Percentiles rank a stretch among this genome's conserved stretches.
Conservation (phyloP, 2,113 vertebrate genomes). For the pig (Sus scrofa) region DNA sequence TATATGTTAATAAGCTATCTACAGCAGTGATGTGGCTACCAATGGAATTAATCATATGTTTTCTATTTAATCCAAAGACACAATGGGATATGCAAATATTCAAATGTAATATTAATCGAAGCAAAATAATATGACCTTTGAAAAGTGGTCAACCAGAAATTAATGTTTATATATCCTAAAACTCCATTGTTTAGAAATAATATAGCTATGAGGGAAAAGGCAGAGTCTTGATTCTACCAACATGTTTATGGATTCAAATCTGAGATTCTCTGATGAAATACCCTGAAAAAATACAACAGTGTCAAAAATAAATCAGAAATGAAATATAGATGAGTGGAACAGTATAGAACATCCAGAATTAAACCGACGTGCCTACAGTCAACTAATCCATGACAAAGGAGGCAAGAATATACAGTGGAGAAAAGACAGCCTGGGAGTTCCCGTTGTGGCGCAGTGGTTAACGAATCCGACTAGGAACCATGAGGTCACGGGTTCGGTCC, state of each 20-base stretch:
- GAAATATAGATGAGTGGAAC: too few species aligned
- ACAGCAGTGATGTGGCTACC: slow-evolving; percentile 75
- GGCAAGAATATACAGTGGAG: too few species aligned
- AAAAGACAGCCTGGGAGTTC: too few species aligned
- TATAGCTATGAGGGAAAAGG: slow-evolving; percentile 35
- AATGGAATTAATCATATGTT: slow-evolving; percentile 82
- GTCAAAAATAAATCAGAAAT: slow-evolving; percentile 52
- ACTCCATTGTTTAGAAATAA: slow-evolving; percentile 71
- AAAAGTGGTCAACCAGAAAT: slow-evolving; percentile 77
- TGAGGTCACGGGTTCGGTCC: too few species aligned
- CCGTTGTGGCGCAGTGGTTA: too few species aligned
- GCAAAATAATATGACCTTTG: slow-evolving; percentile 76
- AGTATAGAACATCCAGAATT: too few species aligned
- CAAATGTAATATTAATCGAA: slow-evolving; percentile 80
- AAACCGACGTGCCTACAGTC: too few species aligned
- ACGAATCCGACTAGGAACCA: too few species aligned
- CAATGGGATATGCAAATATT: slow-evolving; percentile 79
- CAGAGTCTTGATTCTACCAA: slow-evolving; percentile 71
- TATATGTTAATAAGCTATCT: slow-evolving; percentile 82
- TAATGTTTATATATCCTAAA: slow-evolving; percentile 68
- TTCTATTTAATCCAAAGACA: slow-evolving; percentile 81
- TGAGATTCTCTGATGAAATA: neutral
- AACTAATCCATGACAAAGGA: too few species aligned
- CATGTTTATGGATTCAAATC: slow-evolving; percentile 49
- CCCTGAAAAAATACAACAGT: neutral